These are phyloP conservation scores for Micrasema longulum DNA, from an alignment of 1,140 invertebrate genomes.

Conservation along the genomic window DNA sequence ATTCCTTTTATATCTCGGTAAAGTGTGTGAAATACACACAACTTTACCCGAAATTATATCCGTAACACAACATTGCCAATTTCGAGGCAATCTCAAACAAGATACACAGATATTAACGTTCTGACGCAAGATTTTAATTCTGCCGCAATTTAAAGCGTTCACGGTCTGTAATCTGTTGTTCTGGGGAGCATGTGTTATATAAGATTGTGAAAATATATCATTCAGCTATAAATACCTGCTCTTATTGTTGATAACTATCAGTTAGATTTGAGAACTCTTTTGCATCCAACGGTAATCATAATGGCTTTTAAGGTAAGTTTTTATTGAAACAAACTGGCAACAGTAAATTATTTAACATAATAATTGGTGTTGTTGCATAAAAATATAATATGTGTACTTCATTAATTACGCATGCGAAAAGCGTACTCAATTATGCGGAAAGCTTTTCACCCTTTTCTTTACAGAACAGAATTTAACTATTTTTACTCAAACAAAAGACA, in stretches of 20 bases:
- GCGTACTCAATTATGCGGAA: too few species aligned
- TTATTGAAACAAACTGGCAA: too few species aligned
- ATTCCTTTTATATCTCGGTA: constrained; percentile 9
- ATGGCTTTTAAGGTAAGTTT: constrained; percentile 25
- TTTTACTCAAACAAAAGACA: too few species aligned
- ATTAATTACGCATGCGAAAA: too few species aligned
- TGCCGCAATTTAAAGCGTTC: constrained; percentile 9
- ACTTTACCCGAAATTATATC: neutral
- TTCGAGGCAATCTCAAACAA: neutral
- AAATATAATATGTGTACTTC: too few species aligned
- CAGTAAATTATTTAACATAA: too few species aligned
- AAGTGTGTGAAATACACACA: neutral
- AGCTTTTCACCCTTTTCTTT: too few species aligned
- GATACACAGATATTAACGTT: constrained; percentile 5
- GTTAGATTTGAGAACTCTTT: neutral
- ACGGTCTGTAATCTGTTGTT: constrained; percentile 6
- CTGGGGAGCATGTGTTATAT: neutral
- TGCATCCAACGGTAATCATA: neutral
- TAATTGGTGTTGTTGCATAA: too few species aligned
- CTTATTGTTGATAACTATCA: constrained; percentile 1
- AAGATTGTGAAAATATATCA: constrained; percentile 3
- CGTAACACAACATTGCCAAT: neutral
- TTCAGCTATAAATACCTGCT: constrained; percentile 15
- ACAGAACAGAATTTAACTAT: too few species aligned
- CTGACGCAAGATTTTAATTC: constrained; percentile 1